Evolutionary conservation across 2,797 vertebrate genomes (phyloP).

Genomic region (Danio aesculapii): DNA sequence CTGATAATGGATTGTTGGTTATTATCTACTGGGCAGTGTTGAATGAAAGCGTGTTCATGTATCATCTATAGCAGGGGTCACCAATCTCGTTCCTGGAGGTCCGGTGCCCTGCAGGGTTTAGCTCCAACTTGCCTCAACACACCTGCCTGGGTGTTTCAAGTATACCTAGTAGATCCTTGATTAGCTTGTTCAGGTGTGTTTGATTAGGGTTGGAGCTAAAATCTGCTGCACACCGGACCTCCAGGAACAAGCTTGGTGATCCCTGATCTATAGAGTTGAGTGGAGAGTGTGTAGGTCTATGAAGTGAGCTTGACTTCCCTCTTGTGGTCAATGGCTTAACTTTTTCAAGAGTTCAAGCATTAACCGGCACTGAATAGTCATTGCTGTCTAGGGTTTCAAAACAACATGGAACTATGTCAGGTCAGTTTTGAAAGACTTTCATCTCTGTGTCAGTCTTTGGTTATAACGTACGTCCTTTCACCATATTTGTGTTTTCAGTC

Average conservation of each 20-base stretch:
- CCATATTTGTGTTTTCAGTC: constrained; percentile 8
- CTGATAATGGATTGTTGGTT: constrained; percentile 20
- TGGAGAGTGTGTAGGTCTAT: neutral
- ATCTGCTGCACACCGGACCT: too few species aligned
- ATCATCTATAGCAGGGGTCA: too few species aligned
- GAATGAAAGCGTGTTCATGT: neutral
- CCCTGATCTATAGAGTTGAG: neutral
- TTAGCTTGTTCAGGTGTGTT: too few species aligned
- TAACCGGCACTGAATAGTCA: constrained; percentile 2
- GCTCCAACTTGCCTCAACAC: too few species aligned
- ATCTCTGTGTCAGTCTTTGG: neutral
- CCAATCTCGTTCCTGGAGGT: too few species aligned
- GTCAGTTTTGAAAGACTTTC: neutral
- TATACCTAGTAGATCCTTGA: too few species aligned
- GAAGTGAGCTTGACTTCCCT: constrained; percentile 38
- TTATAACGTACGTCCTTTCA: neutral
- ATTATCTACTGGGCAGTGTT: constrained; percentile 22
- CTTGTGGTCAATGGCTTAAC: constrained; percentile 26
- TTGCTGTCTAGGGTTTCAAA: neutral
- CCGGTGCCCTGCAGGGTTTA: too few species aligned
- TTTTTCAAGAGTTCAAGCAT: neutral
- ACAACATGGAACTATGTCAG: neutral
- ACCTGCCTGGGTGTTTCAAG: too few species aligned
- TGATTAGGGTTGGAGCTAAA: too few species aligned
- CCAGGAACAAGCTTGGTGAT: too few species aligned